A percentile compares a stretch with the other conserved stretches of the same genome.
Evolutionary conservation across 2,113 vertebrate genomes (phyloP).

Genomic region (Myotis lucifugus): DNA sequence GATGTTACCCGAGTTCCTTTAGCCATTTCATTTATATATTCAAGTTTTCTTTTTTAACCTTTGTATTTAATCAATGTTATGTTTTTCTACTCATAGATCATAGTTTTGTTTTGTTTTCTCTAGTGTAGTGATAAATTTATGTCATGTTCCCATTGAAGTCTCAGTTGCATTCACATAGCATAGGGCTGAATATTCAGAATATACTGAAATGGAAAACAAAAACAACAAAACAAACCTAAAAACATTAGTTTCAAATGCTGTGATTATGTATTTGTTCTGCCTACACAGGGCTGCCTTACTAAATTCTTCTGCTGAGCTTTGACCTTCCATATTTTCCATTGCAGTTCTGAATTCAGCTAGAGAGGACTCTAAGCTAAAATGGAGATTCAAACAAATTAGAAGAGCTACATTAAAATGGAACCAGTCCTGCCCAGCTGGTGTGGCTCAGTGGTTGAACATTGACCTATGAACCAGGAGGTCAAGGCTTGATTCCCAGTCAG

Average conservation of each 20-base stretch:
- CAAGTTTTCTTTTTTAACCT: background rate
- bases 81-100: background rate
- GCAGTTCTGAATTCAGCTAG: background rate
- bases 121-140: background rate
- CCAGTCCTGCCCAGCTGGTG: background rate
- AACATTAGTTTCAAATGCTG: background rate
- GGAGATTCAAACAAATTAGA: background rate
- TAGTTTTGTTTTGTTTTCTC: background rate
- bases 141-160: background rate
- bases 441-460: no score
- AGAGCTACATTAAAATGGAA: background rate
- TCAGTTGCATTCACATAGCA: conserved; percentile 2
- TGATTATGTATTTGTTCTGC: conserved; percentile 36
- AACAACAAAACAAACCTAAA: background rate
- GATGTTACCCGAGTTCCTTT: background rate
- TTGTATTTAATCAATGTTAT: background rate
- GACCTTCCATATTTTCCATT: background rate
- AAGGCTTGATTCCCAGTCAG: no score
- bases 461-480: no score
- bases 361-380: background rate
- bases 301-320: background rate
- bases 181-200: conserved; percentile 23
- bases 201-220: background rate
- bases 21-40: background rate
- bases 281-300: background rate